Evolutionary conservation across 2,888 invertebrate genomes (phyloP).

Genomic region (Dorcus parallelipipedus): DNA sequence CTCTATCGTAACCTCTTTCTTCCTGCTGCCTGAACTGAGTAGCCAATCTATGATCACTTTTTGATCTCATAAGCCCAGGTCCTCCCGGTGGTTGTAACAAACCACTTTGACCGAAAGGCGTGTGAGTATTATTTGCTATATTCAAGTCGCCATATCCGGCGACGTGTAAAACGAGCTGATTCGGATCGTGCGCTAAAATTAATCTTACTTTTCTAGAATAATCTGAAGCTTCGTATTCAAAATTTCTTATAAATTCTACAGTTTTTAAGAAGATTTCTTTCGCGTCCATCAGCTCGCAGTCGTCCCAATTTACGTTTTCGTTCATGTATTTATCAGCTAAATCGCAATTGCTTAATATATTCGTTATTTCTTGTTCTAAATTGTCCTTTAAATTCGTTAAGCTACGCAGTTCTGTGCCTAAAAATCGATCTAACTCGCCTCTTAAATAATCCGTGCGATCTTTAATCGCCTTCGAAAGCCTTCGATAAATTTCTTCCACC

Average conservation of each 20-base stretch:
- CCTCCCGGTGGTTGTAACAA: slow-evolving; percentile 57
- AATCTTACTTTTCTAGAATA: slow-evolving; percentile 83
- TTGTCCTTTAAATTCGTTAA: slow-evolving; percentile 87
- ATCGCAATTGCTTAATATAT: slow-evolving; percentile 95
- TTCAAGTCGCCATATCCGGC: slow-evolving; percentile 88
- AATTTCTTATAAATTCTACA: slow-evolving; percentile 91
- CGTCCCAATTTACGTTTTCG: slow-evolving; percentile 82
- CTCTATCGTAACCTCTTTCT: slow-evolving; percentile 56
- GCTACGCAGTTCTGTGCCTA: slow-evolving; percentile 82
- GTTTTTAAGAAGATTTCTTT: slow-evolving; percentile 96
- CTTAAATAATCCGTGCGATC: slow-evolving; percentile 84
- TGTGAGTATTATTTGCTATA: slow-evolving; percentile 59
- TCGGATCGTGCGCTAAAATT: slow-evolving; percentile 87
- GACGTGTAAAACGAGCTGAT: slow-evolving; percentile 83
- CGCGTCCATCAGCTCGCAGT: slow-evolving; percentile 88
- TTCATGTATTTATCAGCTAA: slow-evolving; percentile 92
- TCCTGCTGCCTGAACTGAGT: slow-evolving; percentile 86
- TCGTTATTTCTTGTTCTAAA: slow-evolving; percentile 89
- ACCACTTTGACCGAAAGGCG: slow-evolving; percentile 41
- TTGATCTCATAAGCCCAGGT: slow-evolving; percentile 85
- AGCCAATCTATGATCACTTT: slow-evolving; percentile 89
- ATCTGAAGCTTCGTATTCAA: slow-evolving; percentile 90
- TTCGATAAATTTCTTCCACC: slow-evolving; percentile 87
- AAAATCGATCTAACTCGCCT: slow-evolving; percentile 88
- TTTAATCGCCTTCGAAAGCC: slow-evolving; percentile 83